A percentile compares a stretch with the other conserved stretches of the same genome.
These are phyloP conservation scores for Promerops cafer DNA, from an alignment of 2,113 vertebrate genomes.

Conservation along the genomic window DNA sequence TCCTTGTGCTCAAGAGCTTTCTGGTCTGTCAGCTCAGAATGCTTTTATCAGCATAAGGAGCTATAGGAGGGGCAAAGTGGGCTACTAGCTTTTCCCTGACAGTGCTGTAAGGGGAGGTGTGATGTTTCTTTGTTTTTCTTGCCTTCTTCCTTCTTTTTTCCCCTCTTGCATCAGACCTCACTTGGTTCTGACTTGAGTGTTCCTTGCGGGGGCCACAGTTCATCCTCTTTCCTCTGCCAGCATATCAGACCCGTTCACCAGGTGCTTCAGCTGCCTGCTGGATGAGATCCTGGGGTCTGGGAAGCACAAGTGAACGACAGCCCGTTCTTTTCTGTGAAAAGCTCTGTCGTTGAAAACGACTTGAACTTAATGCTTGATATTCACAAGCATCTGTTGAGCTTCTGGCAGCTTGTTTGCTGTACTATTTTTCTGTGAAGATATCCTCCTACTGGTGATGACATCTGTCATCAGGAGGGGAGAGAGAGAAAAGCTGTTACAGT, in stretches of 20 bases:
- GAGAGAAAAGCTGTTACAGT: not conserved
- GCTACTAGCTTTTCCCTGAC: not conserved
- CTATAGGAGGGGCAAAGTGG: not conserved
- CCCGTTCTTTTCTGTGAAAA: not conserved
- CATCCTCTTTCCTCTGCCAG: too few relatives aligned
- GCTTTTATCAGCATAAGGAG: not conserved
- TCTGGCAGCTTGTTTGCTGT: not conserved
- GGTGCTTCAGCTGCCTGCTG: not conserved
- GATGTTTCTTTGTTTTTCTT: not conserved
- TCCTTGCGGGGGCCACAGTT: not conserved
- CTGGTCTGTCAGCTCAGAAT: not conserved
- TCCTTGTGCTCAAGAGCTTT: not conserved
- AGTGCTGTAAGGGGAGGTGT: not conserved
- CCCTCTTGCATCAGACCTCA: not conserved
- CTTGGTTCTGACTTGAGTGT: not conserved
- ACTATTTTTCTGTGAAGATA: not conserved
- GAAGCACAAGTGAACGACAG: not conserved
- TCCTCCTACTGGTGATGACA: not conserved
- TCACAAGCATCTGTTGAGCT: not conserved
- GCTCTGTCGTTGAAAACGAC: not conserved
- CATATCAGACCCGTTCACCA: accelerated
- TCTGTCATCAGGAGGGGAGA: not conserved
- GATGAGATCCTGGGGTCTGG: not conserved
- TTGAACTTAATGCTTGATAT: not conserved
- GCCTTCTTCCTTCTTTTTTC: not conserved